Evolutionary conservation across 2,113 vertebrate species (phyloP).

Genomic region (Australoheros scitulus): DNA sequence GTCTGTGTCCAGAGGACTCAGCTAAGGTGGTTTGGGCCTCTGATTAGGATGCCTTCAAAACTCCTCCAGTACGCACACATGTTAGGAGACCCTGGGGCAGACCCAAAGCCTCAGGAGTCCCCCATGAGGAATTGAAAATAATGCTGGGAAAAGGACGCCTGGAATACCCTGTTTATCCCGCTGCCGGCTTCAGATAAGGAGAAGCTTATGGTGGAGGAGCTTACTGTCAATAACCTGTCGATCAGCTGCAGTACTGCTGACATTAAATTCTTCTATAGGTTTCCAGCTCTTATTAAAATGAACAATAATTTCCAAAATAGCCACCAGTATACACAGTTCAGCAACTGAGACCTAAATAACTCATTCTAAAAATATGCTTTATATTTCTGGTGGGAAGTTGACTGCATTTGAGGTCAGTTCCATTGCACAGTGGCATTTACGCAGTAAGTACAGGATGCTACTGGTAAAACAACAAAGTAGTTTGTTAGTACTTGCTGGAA

Average conservation of each 20-base stretch:
- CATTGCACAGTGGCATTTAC: not conserved
- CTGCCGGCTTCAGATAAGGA: not conserved
- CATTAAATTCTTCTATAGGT: not conserved
- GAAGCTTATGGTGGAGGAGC: not conserved
- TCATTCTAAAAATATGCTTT: not conserved
- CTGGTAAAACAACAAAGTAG: not conserved
- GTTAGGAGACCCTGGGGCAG: not conserved
- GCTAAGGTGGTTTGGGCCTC: not conserved
- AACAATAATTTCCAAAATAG: not conserved
- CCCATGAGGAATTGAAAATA: not conserved
- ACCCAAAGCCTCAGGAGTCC: not conserved
- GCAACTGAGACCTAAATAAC: not conserved
- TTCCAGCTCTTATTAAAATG: not conserved
- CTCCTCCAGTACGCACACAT: not conserved
- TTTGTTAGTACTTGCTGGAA: conserved; percentile 23
- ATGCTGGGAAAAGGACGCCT: not conserved
- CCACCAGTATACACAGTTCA: not conserved
- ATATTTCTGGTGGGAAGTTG: not conserved
- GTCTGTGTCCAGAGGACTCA: not conserved
- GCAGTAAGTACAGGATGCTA: not conserved
- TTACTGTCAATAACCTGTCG: not conserved
- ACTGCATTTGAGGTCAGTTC: not conserved
- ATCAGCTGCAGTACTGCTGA: not conserved
- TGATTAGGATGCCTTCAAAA: not conserved
- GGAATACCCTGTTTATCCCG: not conserved